These are phyloP conservation scores for Eclectus roratus DNA, from an alignment of 2,113 vertebrate genomes.

Conservation along the genomic window DNA sequence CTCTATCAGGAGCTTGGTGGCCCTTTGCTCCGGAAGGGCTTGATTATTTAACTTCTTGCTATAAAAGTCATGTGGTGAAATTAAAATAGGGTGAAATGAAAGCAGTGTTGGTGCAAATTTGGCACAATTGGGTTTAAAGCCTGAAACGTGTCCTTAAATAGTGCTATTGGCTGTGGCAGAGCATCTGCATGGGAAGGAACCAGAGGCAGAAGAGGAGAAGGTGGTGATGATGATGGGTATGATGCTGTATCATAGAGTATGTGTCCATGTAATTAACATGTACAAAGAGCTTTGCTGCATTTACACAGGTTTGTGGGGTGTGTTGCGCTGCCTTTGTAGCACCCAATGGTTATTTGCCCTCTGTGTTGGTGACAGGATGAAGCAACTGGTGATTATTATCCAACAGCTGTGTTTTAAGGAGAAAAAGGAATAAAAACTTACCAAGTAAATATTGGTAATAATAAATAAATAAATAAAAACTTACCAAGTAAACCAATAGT, in stretches of 20 bases:
- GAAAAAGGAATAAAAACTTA: too few species aligned
- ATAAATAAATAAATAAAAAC: too few species aligned
- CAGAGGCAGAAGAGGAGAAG: too few species aligned
- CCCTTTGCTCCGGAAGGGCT: neutral
- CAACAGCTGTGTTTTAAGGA: neutral
- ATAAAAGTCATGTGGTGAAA: neutral
- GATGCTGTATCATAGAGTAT: neutral
- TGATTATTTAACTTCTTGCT: neutral
- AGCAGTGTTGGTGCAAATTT: neutral
- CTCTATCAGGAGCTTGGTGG: neutral
- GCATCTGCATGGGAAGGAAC: neutral
- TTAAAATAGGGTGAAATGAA: neutral
- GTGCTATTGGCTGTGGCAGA: neutral
- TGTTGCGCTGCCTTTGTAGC: neutral
- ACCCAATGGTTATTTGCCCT: rapidly evolving
- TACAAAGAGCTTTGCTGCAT: neutral
- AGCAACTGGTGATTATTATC: rapidly evolving
- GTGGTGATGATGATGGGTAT: neutral
- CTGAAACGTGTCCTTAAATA: neutral
- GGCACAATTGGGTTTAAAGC: neutral
- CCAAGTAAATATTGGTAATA: too few species aligned
- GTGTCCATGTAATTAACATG: neutral
- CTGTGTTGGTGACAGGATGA: rapidly evolving
- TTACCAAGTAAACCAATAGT: rapidly evolving
- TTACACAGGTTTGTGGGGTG: rapidly evolving